These are phyloP conservation scores for Acromyrmex echinatior DNA, from an alignment of 1,140 invertebrate genomes.

Conservation along the genomic window DNA sequence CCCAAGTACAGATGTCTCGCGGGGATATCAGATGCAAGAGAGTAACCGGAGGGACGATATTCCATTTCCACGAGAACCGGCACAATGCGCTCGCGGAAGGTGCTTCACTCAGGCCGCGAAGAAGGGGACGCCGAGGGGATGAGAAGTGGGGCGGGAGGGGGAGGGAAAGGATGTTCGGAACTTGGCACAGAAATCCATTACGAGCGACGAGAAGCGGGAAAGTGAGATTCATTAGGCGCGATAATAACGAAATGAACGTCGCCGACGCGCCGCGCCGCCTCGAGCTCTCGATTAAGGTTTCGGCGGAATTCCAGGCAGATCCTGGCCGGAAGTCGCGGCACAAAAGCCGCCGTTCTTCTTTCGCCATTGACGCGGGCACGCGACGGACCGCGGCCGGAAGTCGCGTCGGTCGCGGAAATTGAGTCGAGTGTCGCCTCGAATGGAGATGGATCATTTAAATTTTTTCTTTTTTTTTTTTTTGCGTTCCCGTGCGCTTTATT, in stretches of 20 bases:
- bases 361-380: conserved; percentile 40
- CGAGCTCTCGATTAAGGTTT: conserved; percentile 67
- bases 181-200: conserved; percentile 80
- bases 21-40: conserved; percentile 58
- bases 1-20: conserved; percentile 51
- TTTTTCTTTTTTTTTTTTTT: conserved; percentile 57
- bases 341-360: conserved; percentile 66
- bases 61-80: conserved; percentile 52
- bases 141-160: neutral
- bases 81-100: conserved; percentile 53
- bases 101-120: conserved; percentile 19
- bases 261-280: conserved; percentile 58
- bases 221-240: conserved; percentile 79
- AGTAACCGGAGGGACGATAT: conserved; percentile 52
- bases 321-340: conserved; percentile 56
- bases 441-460: conserved; percentile 59
- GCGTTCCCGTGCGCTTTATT: conserved; percentile 4
- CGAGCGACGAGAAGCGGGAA: conserved; percentile 60
- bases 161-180: conserved; percentile 63
- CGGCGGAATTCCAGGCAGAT: conserved; percentile 12
- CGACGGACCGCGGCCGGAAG: neutral
- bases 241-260: conserved; percentile 81
- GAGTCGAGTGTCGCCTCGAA: conserved; percentile 35
- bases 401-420: conserved; percentile 40
- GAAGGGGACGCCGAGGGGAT: neutral